Percentiles rank a stretch among this genome's conserved stretches.
phyloP scores from a whole-genome alignment of 2,797 vertebrate species.

The Centroberyx gerrardi region DNA sequence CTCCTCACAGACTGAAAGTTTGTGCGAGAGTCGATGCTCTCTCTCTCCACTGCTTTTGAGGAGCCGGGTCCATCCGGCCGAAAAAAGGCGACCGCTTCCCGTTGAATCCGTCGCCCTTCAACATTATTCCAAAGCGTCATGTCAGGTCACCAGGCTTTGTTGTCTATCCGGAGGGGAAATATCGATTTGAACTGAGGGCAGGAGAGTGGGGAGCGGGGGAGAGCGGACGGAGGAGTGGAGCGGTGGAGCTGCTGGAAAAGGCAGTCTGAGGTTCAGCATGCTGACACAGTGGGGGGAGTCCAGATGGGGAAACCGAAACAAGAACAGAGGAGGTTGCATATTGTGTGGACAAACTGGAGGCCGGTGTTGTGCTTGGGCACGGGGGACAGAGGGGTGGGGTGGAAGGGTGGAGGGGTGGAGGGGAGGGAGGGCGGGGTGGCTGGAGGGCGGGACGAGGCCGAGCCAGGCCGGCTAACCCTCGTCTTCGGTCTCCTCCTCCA shows the following conservation, averaged over 20 bases:
- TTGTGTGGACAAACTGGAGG: constrained; percentile 55
- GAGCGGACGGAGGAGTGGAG: constrained; percentile 23
- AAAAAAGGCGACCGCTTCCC: constrained; percentile 51
- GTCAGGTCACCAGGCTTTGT: constrained; percentile 44
- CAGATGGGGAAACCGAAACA: constrained; percentile 38
- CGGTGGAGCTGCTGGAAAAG: constrained; percentile 46
- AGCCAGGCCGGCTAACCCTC: constrained; percentile 88
- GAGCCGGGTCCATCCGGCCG: constrained; percentile 62
- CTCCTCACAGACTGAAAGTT: constrained; percentile 62
- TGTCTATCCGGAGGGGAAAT: constrained; percentile 31
- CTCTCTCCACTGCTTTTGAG: constrained; percentile 53
- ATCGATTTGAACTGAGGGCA: constrained; percentile 32
- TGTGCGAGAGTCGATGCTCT: constrained; percentile 52
- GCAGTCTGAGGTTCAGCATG: constrained; percentile 64
- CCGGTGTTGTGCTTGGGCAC: constrained; percentile 73
- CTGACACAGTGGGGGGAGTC: constrained; percentile 28
- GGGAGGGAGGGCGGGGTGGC: constrained; percentile 35
- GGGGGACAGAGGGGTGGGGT: constrained; percentile 1
- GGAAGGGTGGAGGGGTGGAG: constrained; percentile 51
- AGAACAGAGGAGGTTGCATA: constrained; percentile 71
- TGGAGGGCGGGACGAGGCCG: not conserved
- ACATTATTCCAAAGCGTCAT: constrained; percentile 51
- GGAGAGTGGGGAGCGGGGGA: not conserved
- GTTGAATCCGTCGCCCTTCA: constrained; percentile 21
- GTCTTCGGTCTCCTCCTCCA: constrained; percentile 92